These are phyloP conservation scores for Epistrophella euchroma DNA, from an alignment of 2,888 invertebrate species.

Conservation along the genomic window DNA sequence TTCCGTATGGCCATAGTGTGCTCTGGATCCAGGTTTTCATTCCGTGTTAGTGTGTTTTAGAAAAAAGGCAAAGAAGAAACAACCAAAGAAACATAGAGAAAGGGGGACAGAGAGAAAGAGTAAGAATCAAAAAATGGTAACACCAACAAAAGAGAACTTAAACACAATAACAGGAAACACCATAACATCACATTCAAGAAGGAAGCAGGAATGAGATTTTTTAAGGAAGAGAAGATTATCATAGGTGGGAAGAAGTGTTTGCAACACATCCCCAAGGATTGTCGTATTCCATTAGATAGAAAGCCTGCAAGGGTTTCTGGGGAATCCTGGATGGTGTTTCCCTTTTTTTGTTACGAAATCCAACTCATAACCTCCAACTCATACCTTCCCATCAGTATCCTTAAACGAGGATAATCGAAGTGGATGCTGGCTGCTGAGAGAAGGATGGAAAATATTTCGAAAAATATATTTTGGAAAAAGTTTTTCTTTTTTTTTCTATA, in stretches of 20 bases:
- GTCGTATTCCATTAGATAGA: conserved; percentile 74
- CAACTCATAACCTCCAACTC: conserved; percentile 14
- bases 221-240: conserved; percentile 17
- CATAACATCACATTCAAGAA: conserved; percentile 61
- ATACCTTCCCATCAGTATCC: too few relatives aligned
- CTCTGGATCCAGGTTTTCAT: conserved; percentile 15
- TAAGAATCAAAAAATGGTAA: conserved; percentile 41
- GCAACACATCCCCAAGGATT: conserved; percentile 72
- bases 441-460: conserved; percentile 57
- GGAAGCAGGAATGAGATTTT: conserved; percentile 4
- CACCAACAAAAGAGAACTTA: conserved; percentile 67
- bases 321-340: conserved; percentile 50
- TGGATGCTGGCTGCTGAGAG: conserved; percentile 28
- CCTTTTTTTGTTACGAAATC: conserved; percentile 21
- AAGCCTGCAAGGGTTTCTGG: conserved; percentile 67
- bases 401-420: conserved; percentile 44
- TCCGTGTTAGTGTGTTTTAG: conserved; percentile 5
- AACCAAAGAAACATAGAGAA: neutral
- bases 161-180: conserved; percentile 69
- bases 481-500: conserved; percentile 13
- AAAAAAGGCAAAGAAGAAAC: conserved; percentile 41
- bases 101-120: neutral
- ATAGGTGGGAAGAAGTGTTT: conserved; percentile 25
- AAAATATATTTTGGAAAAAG: conserved; percentile 53
- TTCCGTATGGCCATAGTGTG: too few relatives aligned